Base-by-base conservation (phyloP, 2,888 invertebrate genomes). In the Pardosa pseudoannulata region DNA sequence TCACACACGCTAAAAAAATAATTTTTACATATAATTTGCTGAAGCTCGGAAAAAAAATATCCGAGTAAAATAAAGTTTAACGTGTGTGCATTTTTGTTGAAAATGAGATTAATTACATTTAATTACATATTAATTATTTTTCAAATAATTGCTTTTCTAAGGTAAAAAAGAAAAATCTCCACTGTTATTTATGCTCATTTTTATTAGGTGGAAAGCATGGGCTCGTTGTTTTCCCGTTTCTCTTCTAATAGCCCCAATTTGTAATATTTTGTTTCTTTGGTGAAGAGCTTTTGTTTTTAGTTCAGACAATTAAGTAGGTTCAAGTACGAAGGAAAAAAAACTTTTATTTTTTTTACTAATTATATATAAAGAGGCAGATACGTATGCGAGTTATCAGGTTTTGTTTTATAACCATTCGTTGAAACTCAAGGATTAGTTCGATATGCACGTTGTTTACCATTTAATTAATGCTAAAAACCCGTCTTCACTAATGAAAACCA, bases 111-210 rank as follows among this genome's bases (percentile, higher is more conserved):
- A 46, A 46, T 46, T 46, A 46, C 41, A 46, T 46, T 46, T 46
- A 46, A 46, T 46, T 46, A 46, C 41, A 46, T 46, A 13, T 46
- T 46, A 46, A 46, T 46, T 46, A 46, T 46, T 46, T 46, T 16
- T 46, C 41, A 16, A 46, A 16, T 46, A 46, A 46, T 46, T 46
- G 16, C 16, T 16, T 11, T 1, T 16, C 41, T 46, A 36, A 36
- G 36, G 41, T 16, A 46, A 16, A 46, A 46, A 46, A 46, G 16
- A 46, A 46, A 46, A 13, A 16, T 46, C 16, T 1, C 9, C 9
- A 46, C 41, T 6, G 41, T 16, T 46, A 46, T 46, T 46, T 46
- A 13, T 46, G 41, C 16, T 46, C 16, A 46, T 46, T 46, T 46
- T 46, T 46, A 46, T 46, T 2, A 46, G 41, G 9, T 16, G 9